These are phyloP conservation scores for Planiliza haematocheilus DNA, from an alignment of 2,113 vertebrate species.

Conservation along the genomic window DNA sequence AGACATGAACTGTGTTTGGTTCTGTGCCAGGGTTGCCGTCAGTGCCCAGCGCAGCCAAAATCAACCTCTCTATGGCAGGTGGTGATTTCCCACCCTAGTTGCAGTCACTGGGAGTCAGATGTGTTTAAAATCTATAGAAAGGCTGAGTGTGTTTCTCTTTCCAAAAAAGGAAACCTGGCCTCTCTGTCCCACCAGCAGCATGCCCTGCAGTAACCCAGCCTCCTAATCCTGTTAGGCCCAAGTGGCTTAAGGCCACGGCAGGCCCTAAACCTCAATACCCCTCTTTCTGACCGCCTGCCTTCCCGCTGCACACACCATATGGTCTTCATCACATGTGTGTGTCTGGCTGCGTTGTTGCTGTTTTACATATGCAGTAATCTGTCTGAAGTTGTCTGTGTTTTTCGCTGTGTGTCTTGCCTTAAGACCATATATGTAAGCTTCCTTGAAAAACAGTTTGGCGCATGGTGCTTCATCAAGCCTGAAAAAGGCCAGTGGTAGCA, in stretches of 20 bases:
- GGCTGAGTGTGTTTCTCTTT: constrained; percentile 28
- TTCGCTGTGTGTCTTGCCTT: background rate
- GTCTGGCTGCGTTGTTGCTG: constrained; percentile 17
- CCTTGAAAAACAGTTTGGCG: background rate
- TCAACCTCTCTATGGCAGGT: constrained; percentile 23
- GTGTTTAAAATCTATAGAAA: constrained; percentile 22
- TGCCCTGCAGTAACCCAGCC: constrained; percentile 73
- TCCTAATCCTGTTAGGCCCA: constrained; percentile 78
- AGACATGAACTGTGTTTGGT: constrained; percentile 17
- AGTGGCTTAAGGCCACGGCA: constrained; percentile 70
- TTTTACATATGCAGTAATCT: constrained; percentile 48
- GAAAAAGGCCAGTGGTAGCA: background rate
- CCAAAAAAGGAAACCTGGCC: constrained; percentile 45
- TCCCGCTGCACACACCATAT: constrained; percentile 63
- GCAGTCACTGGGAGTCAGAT: background rate
- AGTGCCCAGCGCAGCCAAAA: constrained; percentile 18
- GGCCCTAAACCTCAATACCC: constrained; percentile 70
- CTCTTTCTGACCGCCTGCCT: constrained; percentile 59
- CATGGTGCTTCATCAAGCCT: background rate
- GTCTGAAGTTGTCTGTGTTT: constrained; percentile 40
- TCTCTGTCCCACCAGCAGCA: constrained; percentile 40
- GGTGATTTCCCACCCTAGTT: constrained; percentile 28
- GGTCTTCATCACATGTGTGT: constrained; percentile 42
- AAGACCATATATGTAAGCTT: background rate
- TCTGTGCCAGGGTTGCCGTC: constrained; percentile 24